Base-by-base conservation (phyloP, 2,888 invertebrate genomes). In the Lasioglossum villosulum region DNA sequence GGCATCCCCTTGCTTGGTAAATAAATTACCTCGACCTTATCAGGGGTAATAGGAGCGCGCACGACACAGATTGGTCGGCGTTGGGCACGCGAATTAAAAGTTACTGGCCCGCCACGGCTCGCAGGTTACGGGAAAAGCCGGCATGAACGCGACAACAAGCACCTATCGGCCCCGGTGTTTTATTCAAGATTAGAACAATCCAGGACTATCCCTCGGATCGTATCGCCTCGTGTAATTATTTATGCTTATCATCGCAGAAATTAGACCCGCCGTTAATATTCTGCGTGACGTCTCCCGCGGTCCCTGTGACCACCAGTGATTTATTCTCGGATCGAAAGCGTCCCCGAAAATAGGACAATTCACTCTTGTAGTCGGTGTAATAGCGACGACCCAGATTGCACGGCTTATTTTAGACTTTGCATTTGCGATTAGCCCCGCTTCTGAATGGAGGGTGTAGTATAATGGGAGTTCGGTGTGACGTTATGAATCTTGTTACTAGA, bases 41-140 rank as follows among this genome's bases (percentile, higher is more conserved):
- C 94, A 92, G 93, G 92, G 94, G 94, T 94, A 94, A 95, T 94
- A 94, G 94, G 93, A 93, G 93, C 91, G 94, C 92, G 94, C 94
- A 93, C 93, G 94, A 94, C 94, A 94, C 94, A 94, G 94, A 95
- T 95, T 94, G 94, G 94, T 94, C 93, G 93, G 93, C 92, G 91
- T 91, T 91, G 94, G 91, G 93, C 95, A 95, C 95, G 95, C 95
- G 94, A 94, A 95, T 94, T 94, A 95, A 95, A 95, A 94, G 93
- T 95, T 94, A 93, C 92, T 90, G 87, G 88, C 72, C 78, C 75
- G 73, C 27, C 39, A 37, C n/a, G 66, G 70, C 66, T 48, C 56
- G 80, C 39, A 68, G 23, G 77, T 73, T 59, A 75, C 72, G 77
- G 71, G 75, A 84, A 86, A 85, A 74, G 75, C 42, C 59, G 68